Base-by-base conservation (phyloP, 2,113 vertebrate species). In the Hippocampus guttulatus region DNA sequence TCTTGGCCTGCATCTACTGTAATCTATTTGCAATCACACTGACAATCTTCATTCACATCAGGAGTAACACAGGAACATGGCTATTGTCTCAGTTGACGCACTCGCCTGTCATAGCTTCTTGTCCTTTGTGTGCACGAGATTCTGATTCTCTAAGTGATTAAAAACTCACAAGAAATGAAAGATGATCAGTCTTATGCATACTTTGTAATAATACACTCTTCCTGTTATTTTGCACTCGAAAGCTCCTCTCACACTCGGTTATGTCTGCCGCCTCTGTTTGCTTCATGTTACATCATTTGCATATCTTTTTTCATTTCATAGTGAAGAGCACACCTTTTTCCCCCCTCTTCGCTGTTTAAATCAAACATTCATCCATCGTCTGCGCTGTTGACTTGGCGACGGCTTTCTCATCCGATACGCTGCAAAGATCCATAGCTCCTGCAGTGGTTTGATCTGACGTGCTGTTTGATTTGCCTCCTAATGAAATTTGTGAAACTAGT, bases 171-270 rank as follows among this genome's bases (percentile, higher is more conserved):
- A 65, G 72, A 70, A 70, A 69, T 47, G 51, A 67, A 74, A 69
- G 61, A 41, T 47, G 45, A 73, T 72, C 60, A 67, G 43, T 57
- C 73, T 65, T 61, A 57, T 25, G 20, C 70, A 68, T 70, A n/a
- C 57, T 67, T 78, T 76, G 64, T 71, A 75, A 76, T 51, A 60
- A 76, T 51, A 60, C 63, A 69, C 78, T 55, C 62, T 10, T 81
- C 68, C 14, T 58, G 3, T 15, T 78, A 71, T 58, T 55, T 70
- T 40, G 61, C 45, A 33, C 55, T 63, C 23, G 49, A 67, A 79
- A 66, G 74, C 70, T 75, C 5, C 33, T 38, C 68, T 77, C 65
- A 68, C 23, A 20, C 5, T 27, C 45, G 30, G 20, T 73, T 8
- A 71, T 20, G 70, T 38, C 41, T 82, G 57, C 40, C 23, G 33